Evolutionary conservation across 2,888 invertebrate genomes (phyloP), one percentile per base, ranked within the genome.

Genomic region (Ormyrus nitidulus): DNA sequence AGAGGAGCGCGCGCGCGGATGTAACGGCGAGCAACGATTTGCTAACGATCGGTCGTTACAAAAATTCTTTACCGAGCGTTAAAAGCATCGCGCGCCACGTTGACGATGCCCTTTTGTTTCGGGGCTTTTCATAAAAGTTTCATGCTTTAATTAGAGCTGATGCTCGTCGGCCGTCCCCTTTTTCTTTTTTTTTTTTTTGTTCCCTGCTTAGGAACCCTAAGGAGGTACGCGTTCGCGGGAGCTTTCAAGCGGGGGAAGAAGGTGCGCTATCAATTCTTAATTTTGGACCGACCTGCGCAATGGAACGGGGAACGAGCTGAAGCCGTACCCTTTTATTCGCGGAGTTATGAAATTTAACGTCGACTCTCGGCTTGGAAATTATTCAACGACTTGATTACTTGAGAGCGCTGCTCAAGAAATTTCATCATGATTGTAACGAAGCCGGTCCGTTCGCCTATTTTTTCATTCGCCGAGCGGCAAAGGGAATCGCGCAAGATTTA

Each of bases 271-370:
- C 64, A 46, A 64, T 46, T 64, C 44, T 64, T 64, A 44, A 64
- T 64, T 64, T 64, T 46, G 11, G 8, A 5, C 0, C 7, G n/a
- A 9, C 6, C 46, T n/a, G 10, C 0, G 10, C 5, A 9, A 19
- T n/a, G 6, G 10, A 64, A 6, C 46, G 64, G 48, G 64, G 8
- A 19, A 1, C 19, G 1, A n/a, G 19, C 19, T 19, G 19, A 19
- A 19, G 19, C 19, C 1, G 19, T 19, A 19, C 46, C 11, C 1
- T 10, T 58, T n/a, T n/a, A 58, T n/a, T n/a, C 58, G 2, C 11
- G 53, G 58, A 58, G n/a, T 58, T 58, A 58, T 58, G 58, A 58
- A 58, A 58, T 58, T 58, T 58, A 58, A 58, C n/a, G 58, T 34
- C 58, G 58, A 9, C 11, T n/a, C 11, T n/a, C 11, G 3, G 34